Conservation (phyloP, 2,797 vertebrate species). For the Rhinogobio ventralis region DNA sequence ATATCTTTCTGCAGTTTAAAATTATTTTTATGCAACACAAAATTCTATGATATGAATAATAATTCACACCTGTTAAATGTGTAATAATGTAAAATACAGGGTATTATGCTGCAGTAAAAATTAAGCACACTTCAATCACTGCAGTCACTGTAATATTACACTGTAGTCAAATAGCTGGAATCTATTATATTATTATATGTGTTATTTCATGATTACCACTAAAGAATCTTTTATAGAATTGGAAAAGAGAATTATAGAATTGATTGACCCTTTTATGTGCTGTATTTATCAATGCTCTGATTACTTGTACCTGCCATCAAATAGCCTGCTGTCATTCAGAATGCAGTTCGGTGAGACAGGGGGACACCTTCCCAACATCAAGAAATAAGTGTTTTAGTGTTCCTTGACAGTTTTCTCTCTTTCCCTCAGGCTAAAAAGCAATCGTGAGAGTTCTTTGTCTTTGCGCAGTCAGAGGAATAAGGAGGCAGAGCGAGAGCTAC, state of each 20-base stretch:
- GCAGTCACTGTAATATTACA: not conserved
- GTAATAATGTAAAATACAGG: not conserved
- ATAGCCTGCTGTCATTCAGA: not conserved
- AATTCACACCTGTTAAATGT: too few species aligned
- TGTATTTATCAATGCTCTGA: not conserved
- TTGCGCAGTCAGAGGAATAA: conserved; percentile 74
- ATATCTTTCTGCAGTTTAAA: too few species aligned
- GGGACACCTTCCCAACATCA: not conserved
- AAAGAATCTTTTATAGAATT: not conserved
- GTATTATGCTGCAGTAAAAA: not conserved
- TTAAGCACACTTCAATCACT: not conserved
- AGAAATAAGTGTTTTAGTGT: not conserved
- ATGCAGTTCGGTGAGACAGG: not conserved
- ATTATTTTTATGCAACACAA: too few species aligned
- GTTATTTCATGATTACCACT: not conserved
- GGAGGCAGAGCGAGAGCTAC: conserved; percentile 81
- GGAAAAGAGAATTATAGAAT: not conserved
- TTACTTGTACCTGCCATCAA: not conserved
- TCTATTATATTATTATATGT: not conserved
- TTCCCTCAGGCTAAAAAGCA: conserved; percentile 29
- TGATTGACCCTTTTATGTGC: not conserved
- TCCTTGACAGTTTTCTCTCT: not conserved
- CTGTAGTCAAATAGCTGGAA: not conserved
- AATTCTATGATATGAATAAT: too few species aligned
- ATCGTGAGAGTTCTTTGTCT: conserved; percentile 68